Base-by-base conservation (phyloP, 2,113 vertebrate genomes). In the Paramormyrops kingsleyae region DNA sequence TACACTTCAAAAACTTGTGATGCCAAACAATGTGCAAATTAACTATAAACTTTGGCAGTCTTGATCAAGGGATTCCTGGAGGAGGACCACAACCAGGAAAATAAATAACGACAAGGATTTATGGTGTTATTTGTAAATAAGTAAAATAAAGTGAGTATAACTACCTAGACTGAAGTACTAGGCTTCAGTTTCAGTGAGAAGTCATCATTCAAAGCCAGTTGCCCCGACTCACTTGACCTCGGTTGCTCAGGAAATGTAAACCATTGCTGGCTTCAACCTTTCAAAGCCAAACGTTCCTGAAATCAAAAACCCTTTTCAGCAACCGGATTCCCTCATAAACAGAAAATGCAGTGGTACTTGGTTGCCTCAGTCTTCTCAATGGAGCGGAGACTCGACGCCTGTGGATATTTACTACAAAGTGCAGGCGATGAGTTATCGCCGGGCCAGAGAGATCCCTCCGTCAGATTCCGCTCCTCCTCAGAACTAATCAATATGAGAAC, bases 11-110 rank as follows among this genome's bases (percentile, higher is more conserved):
- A 44, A 87, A 90, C 27, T 70, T 47, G 9, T 52, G 56, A 31
- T 90, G 89, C 47, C 46, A 77, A 44, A 90, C 52, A 46, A 42
- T 42, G 84, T 66, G 89, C 84, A 90, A 90, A 87, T 74, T 70
- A 87, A 80, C 9, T 46, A 53, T 52, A 62, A 74, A 90, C 27
- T 53, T 19, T 80, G 89, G 85, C 59, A 50, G 46, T 27, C 47
- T 62, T 27, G 62, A 39, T 42, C 80, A 62, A 83, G n/a, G 39
- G 89, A 84, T 27, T 44, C 89, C 50, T 17, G 77, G 35, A 62
- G 39, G 12, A 83, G 31, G 12, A 49, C 12, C 12, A 19, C 39
- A 52, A 50, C 74, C 74, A 56, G 47, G 84, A 52, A 50, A 88
- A 66, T 88, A 88, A 66, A 44, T 88, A 66, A 59, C 7, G 35